Evolutionary conservation across 1,140 invertebrate genomes (phyloP).

Genomic region (Drosophila pseudoananassae): DNA sequence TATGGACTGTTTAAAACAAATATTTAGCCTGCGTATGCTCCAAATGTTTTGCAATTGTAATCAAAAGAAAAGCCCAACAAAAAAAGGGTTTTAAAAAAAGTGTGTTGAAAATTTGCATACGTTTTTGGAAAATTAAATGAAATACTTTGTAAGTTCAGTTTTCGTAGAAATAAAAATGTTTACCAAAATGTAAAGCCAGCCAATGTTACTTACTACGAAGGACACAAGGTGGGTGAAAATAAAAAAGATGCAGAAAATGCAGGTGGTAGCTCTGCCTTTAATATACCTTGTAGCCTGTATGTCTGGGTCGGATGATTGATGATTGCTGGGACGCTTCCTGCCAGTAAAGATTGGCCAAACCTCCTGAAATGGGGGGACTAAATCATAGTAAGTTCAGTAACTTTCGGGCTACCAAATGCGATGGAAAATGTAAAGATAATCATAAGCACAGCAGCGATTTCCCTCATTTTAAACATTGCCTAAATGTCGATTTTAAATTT

Average conservation of each 20-base stretch:
- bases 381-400: constrained; percentile 17
- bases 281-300: constrained; percentile 1
- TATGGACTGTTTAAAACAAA: constrained; percentile 46
- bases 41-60: constrained; percentile 39
- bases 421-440: no score
- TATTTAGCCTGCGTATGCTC: constrained; percentile 51
- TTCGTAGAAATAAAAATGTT: constrained; percentile 57
- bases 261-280: constrained; percentile 1
- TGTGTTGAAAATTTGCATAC: constrained; percentile 47
- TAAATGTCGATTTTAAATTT: no score
- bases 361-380: neutral
- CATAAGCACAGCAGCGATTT: no score
- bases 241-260: neutral
- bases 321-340: constrained; percentile 26
- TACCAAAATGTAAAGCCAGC: constrained; percentile 27
- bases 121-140: constrained; percentile 58
- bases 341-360: constrained; percentile 27
- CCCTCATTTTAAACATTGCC: no score
- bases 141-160: constrained; percentile 59
- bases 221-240: neutral
- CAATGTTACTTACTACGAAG: neutral
- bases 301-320: constrained; percentile 43
- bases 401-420: neutral
- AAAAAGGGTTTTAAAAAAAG: neutral
- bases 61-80: constrained; percentile 13